Conservation (phyloP, 2,797 vertebrate species). For the Phoxinus dragarum region DNA sequence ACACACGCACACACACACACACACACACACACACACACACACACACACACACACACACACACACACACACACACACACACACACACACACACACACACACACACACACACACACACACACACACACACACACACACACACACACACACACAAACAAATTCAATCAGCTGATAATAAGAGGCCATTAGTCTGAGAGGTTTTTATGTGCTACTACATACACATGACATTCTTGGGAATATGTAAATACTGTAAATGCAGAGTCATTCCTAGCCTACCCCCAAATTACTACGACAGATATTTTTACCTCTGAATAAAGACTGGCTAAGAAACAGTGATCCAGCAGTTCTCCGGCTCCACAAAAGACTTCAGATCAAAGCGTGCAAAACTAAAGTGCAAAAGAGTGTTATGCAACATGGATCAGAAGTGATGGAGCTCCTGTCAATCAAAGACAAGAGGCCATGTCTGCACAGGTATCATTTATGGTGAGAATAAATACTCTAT, state of each 20-base stretch:
- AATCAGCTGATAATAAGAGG: neutral
- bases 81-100: neutral
- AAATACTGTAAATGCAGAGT: neutral
- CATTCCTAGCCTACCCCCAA: neutral
- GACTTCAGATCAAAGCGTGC: neutral
- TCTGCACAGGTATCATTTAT: neutral
- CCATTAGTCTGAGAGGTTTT: slow-evolving; percentile 23
- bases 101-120: neutral
- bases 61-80: neutral
- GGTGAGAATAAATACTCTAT: neutral
- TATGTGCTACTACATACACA: slow-evolving; percentile 8
- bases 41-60: neutral
- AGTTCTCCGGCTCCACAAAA: neutral
- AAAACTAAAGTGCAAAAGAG: neutral
- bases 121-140: neutral
- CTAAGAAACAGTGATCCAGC: slow-evolving; percentile 12
- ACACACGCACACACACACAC: neutral
- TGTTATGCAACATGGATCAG: neutral
- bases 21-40: neutral
- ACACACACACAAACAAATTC: neutral
- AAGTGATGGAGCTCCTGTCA: slow-evolving; percentile 1
- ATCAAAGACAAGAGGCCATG: neutral
- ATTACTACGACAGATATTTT: slow-evolving; percentile 11
- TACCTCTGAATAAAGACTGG: neutral
- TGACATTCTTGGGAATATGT: slow-evolving; percentile 9